Conservation (phyloP, 2,113 vertebrate genomes). For the Aphelocoma coerulescens region DNA sequence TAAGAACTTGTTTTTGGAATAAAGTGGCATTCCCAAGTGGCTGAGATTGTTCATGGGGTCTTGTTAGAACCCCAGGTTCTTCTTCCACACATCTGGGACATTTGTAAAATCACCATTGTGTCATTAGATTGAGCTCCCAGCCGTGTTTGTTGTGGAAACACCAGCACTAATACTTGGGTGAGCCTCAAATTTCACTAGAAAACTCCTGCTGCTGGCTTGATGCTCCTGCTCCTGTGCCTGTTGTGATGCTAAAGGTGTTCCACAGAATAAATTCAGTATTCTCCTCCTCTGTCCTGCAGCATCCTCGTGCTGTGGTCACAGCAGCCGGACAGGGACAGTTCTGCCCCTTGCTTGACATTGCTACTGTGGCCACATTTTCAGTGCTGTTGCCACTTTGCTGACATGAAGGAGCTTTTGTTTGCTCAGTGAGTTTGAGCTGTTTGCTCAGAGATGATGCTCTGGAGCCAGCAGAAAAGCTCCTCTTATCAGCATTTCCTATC, state of each 20-base stretch:
- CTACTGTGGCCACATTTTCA: accelerated
- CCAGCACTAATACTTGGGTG: too few relatives aligned
- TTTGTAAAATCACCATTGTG: background rate
- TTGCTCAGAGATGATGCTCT: background rate
- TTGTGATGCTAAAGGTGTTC: background rate
- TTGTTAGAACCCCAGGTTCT: background rate
- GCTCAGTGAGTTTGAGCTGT: background rate
- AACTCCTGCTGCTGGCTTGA: background rate
- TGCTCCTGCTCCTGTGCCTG: background rate
- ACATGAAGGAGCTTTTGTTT: background rate
- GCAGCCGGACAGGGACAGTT: background rate
- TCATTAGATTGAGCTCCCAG: background rate
- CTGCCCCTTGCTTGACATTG: background rate
- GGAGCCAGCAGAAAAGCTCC: slow-evolving; percentile 1
- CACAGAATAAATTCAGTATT: background rate
- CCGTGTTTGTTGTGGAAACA: background rate
- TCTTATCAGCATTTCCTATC: background rate
- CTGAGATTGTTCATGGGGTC: background rate
- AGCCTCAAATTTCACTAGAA: background rate
- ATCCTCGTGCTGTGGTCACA: background rate
- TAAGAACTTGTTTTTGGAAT: background rate
- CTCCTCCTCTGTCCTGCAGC: background rate
- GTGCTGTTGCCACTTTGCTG: background rate
- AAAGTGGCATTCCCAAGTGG: background rate
- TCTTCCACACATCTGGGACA: background rate